Conservation (phyloP, 2,797 vertebrate genomes). For the Tympanoctomys barrerae region DNA sequence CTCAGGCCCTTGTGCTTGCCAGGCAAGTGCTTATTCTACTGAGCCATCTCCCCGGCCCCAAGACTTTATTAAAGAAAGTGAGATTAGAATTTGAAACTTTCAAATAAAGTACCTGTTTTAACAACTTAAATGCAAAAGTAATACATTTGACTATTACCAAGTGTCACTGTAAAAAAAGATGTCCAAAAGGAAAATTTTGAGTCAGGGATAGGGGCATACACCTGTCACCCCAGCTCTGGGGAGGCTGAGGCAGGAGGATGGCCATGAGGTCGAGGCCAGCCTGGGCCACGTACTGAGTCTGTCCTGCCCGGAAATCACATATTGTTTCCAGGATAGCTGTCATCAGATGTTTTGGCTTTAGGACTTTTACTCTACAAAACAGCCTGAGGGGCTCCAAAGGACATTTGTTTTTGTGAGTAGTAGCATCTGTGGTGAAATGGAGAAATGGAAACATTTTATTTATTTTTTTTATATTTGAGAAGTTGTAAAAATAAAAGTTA, state of each 20-base stretch:
- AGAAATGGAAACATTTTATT: neutral
- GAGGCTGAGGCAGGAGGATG: neutral
- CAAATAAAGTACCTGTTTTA: neutral
- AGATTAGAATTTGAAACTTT: slow-evolving; percentile 32
- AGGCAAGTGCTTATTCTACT: no score
- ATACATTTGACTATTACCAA: slow-evolving; percentile 7
- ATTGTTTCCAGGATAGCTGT: neutral
- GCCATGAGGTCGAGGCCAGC: neutral
- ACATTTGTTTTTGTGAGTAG: neutral
- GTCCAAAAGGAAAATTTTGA: neutral
- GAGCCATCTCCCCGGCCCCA: no score
- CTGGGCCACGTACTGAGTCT: neutral
- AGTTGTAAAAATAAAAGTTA: neutral
- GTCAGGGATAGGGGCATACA: neutral
- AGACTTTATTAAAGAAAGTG: slow-evolving; percentile 9
- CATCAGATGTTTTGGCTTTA: neutral
- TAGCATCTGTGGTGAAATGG: neutral
- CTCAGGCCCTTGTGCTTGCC: no score
- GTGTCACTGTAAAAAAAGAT: neutral
- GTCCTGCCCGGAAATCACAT: slow-evolving; percentile 27
- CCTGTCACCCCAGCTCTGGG: neutral
- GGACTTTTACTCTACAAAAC: neutral
- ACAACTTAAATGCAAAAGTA: slow-evolving; percentile 12
- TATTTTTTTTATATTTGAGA: no score
- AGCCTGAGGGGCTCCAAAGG: neutral